Evolutionary conservation across 2,797 vertebrate genomes (phyloP), one percentile per base, ranked within the genome.

Genomic region (Artibeus lituratus): DNA sequence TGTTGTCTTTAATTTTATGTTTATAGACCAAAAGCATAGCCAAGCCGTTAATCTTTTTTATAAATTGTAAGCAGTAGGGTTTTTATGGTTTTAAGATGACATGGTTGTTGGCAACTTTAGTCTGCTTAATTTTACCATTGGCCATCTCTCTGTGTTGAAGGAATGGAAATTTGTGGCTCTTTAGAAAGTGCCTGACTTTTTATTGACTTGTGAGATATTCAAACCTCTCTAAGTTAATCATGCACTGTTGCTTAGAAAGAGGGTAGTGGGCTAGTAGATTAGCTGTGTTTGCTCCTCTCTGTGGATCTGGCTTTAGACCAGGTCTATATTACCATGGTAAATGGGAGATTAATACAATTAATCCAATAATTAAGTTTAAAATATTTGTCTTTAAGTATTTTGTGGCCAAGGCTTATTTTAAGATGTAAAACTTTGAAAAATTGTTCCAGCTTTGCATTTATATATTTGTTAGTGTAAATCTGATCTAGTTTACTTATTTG

Each of bases 1-100:
- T 92, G 74, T 83, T 77, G 77, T 77, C 87, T 90, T 90, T 93
- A 93, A 86, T 57, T 96, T 95, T 97, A 82, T 78, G 51, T 90
- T 87, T 96, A 59, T 73, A 51, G 67, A 80, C 32, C 18, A 2
- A 76, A 73, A 89, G 72, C 51, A 73, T 35, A 65, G 90, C 51
- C 87, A 95, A 76, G 32, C 22, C 86, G 89, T 70, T 95, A 94
- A 91, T 96, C 62, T 22, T 94, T 94, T 97, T 76, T 83, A 92
- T 92, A 96, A 95, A 94, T 87, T 91, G 51, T 95, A 91, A 86
- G 78, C 85, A 96, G 76, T 10, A 67, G 51, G 59, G 80, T 94
- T 94, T 94, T 96, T 94, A 73, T 53, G 84, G 67, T 49, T 91
- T 39, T 42, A 89, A 35, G 37, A 82, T 91, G 92, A 90, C 81